Evolutionary conservation across 2,113 vertebrate genomes (phyloP), one percentile per base, ranked within the genome.

Genomic region (Limanda limanda): DNA sequence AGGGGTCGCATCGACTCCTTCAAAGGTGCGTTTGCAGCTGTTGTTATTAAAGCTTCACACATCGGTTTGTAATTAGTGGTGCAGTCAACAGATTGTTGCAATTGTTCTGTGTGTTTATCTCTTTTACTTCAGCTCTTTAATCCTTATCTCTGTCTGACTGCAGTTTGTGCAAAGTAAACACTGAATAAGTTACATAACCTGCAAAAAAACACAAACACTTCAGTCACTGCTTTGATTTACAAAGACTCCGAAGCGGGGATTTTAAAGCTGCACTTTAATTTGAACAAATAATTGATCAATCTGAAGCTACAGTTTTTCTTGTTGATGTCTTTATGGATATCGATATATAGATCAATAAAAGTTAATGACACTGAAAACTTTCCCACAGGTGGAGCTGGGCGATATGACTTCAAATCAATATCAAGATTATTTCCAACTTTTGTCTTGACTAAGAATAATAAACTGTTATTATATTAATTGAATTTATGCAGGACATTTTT

Each of bases 11-110:
- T 97, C 0, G 58, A 71, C 0, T 66, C 45, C 1, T 94, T 85
- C 0, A 75, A 63, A 0, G 93, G 96, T 98, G 40, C n/a, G 83
- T 57, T 67, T 59, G 40, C 40, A 37, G 35, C 9, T 0, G 35
- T 37, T 13, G 40, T 13, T 42, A 12, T 42, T 31, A 31, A 12
- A 31, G 17, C 7, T 17, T 51, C 18, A 51, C 18, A 20, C 47
- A 20, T 51, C 20, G 40, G 40, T 42, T 42, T 42, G 40, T 12
- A 42, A 1, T 42, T 3, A 42, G 40, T 42, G 40, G 3, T 13
- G 11, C 40, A 42, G 40, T 42, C 11, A 6, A 51, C 4, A 51
- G 17, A 51, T 51, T 51, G 47, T 51, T 51, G 47, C 1, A 51
- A 17, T 51, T 1, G 47, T 17, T 42, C 40, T 42, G 12, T 42